Percentiles rank a stretch among this genome's conserved stretches.
These are phyloP conservation scores for Puntigrus tetrazona DNA, from an alignment of 2,113 vertebrate species.

Conservation along the genomic window DNA sequence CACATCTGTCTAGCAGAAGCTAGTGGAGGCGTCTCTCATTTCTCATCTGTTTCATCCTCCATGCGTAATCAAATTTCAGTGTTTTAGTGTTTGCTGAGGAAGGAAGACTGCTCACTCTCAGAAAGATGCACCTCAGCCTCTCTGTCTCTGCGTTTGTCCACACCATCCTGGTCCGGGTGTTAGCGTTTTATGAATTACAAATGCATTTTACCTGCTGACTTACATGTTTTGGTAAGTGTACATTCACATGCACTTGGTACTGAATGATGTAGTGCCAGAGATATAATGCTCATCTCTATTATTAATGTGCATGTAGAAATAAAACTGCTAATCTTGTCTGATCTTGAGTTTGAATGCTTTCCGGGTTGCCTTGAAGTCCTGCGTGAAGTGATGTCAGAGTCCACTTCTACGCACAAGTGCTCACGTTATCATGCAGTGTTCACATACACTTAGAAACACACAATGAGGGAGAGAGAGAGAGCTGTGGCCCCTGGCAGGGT, in stretches of 20 bases:
- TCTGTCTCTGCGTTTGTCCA: constrained; percentile 5
- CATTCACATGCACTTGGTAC: constrained; percentile 8
- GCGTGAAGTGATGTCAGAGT: constrained; percentile 39
- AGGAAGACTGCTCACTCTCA: constrained; percentile 3
- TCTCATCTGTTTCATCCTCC: constrained; percentile 38
- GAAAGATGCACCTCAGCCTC: constrained; percentile 2
- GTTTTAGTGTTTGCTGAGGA: constrained; percentile 26
- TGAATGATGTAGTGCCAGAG: constrained; percentile 57
- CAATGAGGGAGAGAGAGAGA: constrained; percentile 29
- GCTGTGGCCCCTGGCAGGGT: constrained; percentile 36
- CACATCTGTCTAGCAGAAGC: constrained; percentile 18
- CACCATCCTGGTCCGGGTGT: not conserved
- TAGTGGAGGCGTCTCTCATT: constrained; percentile 25
- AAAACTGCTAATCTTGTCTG: constrained; percentile 76
- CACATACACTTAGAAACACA: constrained; percentile 17
- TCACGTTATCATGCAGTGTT: constrained; percentile 38
- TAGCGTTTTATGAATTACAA: constrained; percentile 17
- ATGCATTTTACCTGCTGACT: constrained; percentile 29
- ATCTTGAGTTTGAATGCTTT: constrained; percentile 66
- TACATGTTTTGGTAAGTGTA: not conserved
- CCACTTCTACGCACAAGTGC: not conserved
- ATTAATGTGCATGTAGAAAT: constrained; percentile 74
- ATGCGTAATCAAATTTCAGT: constrained; percentile 32
- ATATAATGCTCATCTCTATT: constrained; percentile 74
- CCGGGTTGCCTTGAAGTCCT: constrained; percentile 36